Evolutionary conservation across 2,113 vertebrate species (phyloP).

Genomic region (Semnornis frantzii): DNA sequence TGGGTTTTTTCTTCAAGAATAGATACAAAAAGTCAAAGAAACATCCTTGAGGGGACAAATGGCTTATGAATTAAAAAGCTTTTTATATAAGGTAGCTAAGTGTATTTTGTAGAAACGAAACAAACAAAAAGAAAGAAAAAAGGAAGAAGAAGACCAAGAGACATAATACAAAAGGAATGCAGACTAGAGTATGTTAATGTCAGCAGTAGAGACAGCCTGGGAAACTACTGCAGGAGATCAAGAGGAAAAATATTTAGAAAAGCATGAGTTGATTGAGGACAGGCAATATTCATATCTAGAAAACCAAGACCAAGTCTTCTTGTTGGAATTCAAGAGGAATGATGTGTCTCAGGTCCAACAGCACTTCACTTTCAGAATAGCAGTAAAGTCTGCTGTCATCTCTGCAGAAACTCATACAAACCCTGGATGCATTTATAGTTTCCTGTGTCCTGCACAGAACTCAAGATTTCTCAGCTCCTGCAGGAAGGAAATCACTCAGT

Average conservation of each 20-base stretch:
- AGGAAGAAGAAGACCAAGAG: not conserved
- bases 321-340: conserved; percentile 1
- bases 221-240: conserved; percentile 57
- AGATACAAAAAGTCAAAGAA: not conserved
- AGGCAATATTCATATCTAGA: conserved; percentile 29
- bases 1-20: not conserved
- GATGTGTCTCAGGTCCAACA: not conserved
- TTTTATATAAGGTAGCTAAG: not conserved
- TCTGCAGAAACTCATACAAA: not conserved
- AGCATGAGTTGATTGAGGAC: conserved; percentile 49
- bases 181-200: conserved; percentile 39
- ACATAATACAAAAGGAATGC: conserved; percentile 36
- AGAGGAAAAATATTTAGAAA: conserved; percentile 51
- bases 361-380: not conserved
- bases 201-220: conserved; percentile 39
- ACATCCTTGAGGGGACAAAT: not conserved
- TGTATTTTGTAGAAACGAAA: not conserved
- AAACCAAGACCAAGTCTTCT: not conserved
- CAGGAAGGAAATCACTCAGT: conserved; percentile 11
- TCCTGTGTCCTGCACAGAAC: not conserved
- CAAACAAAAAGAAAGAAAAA: not conserved
- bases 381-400: not conserved
- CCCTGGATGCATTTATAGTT: not conserved
- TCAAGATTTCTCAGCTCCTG: not conserved
- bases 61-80: not conserved